These are phyloP conservation scores for Silvanus unidentatus DNA, from an alignment of 2,888 invertebrate species.

Conservation along the genomic window DNA sequence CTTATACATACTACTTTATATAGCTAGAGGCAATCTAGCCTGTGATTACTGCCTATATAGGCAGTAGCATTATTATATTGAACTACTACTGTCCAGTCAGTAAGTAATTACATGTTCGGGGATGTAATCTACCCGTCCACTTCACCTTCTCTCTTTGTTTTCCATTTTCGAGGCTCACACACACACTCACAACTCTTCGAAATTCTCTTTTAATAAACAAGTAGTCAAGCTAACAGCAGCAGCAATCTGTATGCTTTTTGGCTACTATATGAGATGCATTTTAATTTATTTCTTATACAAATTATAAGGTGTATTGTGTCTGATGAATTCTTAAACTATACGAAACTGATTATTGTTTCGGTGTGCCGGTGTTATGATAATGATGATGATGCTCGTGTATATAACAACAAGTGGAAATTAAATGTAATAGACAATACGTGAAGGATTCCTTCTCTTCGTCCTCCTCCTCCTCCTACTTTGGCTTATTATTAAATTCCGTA, in stretches of 20 bases:
- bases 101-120: constrained; percentile 40
- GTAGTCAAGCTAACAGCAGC: neutral
- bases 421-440: constrained; percentile 28
- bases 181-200: too few relatives aligned
- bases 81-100: constrained; percentile 41
- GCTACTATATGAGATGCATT: constrained; percentile 23
- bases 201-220: neutral
- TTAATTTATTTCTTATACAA: constrained; percentile 23
- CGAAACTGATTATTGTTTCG: constrained; percentile 7
- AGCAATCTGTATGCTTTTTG: constrained; percentile 19
- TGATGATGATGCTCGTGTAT: too few relatives aligned
- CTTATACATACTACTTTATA: constrained; percentile 2
- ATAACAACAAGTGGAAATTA: constrained; percentile 19
- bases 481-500: too few relatives aligned
- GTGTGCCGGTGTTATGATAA: too few relatives aligned
- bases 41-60: constrained; percentile 36
- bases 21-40: constrained; percentile 27
- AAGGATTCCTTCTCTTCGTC: constrained; percentile 4
- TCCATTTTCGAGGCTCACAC: neutral
- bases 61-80: constrained; percentile 24
- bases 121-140: constrained; percentile 35
- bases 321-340: constrained; percentile 17
- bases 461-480: too few relatives aligned
- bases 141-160: constrained; percentile 11
- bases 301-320: constrained; percentile 19